These are phyloP conservation scores for Polylopha cassiicola DNA, from an alignment of 2,888 invertebrate genomes.

Conservation along the genomic window DNA sequence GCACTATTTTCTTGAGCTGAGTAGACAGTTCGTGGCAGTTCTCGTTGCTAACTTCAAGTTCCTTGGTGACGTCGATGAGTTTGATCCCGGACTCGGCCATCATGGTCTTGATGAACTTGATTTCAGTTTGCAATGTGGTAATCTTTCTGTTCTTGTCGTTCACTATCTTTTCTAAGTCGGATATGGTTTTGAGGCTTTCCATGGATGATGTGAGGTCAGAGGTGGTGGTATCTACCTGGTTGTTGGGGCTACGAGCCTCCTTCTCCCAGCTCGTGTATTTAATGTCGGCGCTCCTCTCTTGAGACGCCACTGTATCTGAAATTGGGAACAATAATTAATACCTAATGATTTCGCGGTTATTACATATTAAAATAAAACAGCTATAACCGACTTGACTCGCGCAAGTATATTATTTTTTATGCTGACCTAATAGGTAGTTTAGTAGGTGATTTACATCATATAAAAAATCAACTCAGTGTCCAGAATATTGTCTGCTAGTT, in stretches of 20 bases:
- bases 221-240: slow-evolving; percentile 63
- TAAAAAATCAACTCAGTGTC: no score
- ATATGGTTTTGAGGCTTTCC: slow-evolving; percentile 61
- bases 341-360: no score
- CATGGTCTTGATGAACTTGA: slow-evolving; percentile 55
- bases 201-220: slow-evolving; percentile 56
- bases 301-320: slow-evolving; percentile 45
- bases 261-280: slow-evolving; percentile 40
- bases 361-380: no score
- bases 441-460: no score
- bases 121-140: slow-evolving; percentile 58
- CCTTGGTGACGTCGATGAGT: slow-evolving; percentile 56
- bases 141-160: slow-evolving; percentile 64
- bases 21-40: slow-evolving; percentile 56
- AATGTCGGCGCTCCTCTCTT: slow-evolving; percentile 38
- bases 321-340: no score
- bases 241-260: slow-evolving; percentile 38
- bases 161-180: slow-evolving; percentile 64
- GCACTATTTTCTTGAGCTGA: slow-evolving; percentile 63
- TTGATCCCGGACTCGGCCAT: slow-evolving; percentile 65
- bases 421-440: no score
- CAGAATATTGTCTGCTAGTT: no score
- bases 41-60: slow-evolving; percentile 56
- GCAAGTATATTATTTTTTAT: no score
- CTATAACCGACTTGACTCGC: no score